Evolutionary conservation across 2,113 vertebrate genomes (phyloP), one percentile per base, ranked within the genome.

Genomic region (Varanus salvator): DNA sequence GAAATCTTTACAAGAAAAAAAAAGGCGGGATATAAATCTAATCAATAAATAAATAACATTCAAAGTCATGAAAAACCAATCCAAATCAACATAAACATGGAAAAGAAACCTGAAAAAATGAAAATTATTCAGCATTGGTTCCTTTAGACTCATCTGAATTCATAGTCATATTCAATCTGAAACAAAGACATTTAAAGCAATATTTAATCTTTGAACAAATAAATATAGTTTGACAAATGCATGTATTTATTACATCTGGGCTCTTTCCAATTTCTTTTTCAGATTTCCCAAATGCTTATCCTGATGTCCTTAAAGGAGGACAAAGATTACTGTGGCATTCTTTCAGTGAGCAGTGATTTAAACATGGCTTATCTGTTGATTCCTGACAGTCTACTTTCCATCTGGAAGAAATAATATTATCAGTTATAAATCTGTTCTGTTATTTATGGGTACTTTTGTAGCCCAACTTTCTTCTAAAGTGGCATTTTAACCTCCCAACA

Each of bases 341-440:
- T 23, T 90, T 68, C 2, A 0, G 74, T 25, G 29, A 25, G 86
- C 57, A 50, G 6, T 0, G 1, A 71, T 90, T 64, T 44, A 83
- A 68, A 84, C 78, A 80, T 93, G 89, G 90, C 44, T 52, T n/a
- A 68, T 69, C 50, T 82, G 29, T 75, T 1, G 31, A 52, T 88
- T 44, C 50, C 71, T 76, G 19, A 60, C 23, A 57, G 25, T 48
- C n/a, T 57, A 38, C 12, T 38, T 60, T 72, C 48, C 84, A 21
- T 31, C 60, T 68, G 21, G 64, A 69, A 80, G 31, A n/a, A 80
- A 78, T n/a, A 12, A 38, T 31, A 34, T 31, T 54, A 87, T 69
- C n/a, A 31, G 52, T 72, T 68, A 76, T 23, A 54, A 75, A 64
- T 9, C 7, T 21, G 9, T 68, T 48, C 29, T 64, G 9, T 48